Percentiles rank a stretch among this genome's conserved stretches.
Conservation (phyloP, 2,888 invertebrate genomes). For the Apamea anceps region DNA sequence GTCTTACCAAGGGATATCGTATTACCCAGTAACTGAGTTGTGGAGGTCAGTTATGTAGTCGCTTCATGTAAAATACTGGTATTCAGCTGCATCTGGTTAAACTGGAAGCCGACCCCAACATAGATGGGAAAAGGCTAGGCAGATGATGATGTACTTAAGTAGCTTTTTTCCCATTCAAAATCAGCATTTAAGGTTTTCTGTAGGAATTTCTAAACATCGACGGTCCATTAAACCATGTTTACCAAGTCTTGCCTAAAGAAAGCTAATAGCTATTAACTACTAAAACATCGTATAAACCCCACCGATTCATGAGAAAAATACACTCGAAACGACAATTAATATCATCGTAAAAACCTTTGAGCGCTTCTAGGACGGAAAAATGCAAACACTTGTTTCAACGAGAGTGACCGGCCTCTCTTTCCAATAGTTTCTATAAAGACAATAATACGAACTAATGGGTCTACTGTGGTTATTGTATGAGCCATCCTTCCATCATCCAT, state of each 20-base stretch:
- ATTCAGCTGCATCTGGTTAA: neutral
- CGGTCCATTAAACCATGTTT: neutral
- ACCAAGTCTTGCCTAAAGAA: neutral
- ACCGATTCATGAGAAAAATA: too few species aligned
- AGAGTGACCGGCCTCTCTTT: neutral
- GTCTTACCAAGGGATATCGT: too few species aligned
- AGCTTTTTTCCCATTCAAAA: neutral
- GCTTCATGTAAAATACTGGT: neutral
- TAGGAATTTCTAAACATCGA: neutral
- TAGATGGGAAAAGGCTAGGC: neutral
- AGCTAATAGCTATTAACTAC: neutral
- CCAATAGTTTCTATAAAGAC: neutral
- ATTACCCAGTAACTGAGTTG: too few species aligned
- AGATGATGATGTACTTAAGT: neutral
- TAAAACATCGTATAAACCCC: too few species aligned
- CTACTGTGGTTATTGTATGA: too few species aligned
- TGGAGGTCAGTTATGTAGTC: too few species aligned
- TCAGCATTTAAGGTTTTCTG: neutral
- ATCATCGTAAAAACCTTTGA: neutral
- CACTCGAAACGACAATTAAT: too few species aligned
- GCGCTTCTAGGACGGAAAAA: neutral
- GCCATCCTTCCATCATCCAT: neutral
- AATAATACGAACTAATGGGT: neutral
- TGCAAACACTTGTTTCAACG: neutral
- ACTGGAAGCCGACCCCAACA: neutral